phyloP scores from a whole-genome alignment of 2,888 invertebrate species.

The Latrodectus hesperus region DNA sequence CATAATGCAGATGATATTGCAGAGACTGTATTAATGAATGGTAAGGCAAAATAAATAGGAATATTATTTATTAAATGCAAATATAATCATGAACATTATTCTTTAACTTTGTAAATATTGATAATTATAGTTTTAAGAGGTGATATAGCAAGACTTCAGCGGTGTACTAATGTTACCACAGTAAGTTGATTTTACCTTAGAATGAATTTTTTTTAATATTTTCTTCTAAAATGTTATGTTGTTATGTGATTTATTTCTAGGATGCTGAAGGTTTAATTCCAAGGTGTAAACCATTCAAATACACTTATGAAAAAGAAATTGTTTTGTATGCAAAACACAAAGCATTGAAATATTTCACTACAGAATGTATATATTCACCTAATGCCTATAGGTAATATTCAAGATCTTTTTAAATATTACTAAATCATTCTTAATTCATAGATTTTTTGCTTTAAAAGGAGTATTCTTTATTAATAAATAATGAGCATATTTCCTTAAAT shows the following conservation, averaged over 20 bases:
- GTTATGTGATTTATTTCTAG: constrained; percentile 72
- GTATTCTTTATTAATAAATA: neutral
- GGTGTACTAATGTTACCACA: constrained; percentile 93
- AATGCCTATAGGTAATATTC: constrained; percentile 85
- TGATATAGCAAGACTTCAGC: constrained; percentile 92
- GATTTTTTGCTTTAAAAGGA: too few relatives aligned
- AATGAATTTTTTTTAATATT: neutral
- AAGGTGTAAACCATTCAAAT: constrained; percentile 96
- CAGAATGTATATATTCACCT: constrained; percentile 98
- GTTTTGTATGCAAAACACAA: constrained; percentile 98
- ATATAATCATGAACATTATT: neutral
- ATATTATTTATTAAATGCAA: neutral
- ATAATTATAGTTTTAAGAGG: constrained; percentile 85
- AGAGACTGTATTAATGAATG: constrained; percentile 98
- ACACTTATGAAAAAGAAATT: constrained; percentile 98
- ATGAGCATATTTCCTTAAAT: too few relatives aligned
- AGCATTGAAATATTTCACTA: constrained; percentile 96
- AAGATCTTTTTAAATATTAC: neutral
- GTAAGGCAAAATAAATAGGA: constrained; percentile 71
- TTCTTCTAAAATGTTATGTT: neutral
- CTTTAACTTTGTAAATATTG: neutral
- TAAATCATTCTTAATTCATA: too few relatives aligned
- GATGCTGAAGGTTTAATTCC: constrained; percentile 87
- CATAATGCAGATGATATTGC: constrained; percentile 99
- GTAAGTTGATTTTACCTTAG: constrained; percentile 77